These are phyloP conservation scores for Ips nitidus DNA, from an alignment of 1,140 invertebrate genomes.

Conservation along the genomic window DNA sequence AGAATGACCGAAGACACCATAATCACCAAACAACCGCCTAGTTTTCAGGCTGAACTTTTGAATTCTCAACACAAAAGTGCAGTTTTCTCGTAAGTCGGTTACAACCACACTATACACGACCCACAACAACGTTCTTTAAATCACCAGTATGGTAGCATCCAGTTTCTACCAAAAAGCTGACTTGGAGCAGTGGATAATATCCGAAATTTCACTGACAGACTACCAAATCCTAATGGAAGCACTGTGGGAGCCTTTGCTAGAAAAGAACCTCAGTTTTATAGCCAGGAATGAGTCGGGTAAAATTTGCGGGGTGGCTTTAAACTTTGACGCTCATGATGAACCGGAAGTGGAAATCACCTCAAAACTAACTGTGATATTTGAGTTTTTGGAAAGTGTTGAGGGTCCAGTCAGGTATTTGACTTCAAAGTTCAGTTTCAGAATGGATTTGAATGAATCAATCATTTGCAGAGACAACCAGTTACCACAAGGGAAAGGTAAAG, in stretches of 20 bases:
- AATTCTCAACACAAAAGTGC: slow-evolving; percentile 64
- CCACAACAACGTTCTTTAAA: not conserved
- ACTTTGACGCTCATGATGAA: slow-evolving; percentile 78
- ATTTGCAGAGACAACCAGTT: slow-evolving; percentile 50
- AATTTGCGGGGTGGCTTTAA: slow-evolving; percentile 67
- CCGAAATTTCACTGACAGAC: slow-evolving; percentile 63
- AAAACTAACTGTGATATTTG: slow-evolving; percentile 71
- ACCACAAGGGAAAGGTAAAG: slow-evolving; percentile 66
- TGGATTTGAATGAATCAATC: not conserved
- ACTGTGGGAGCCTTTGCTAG: slow-evolving; percentile 67
- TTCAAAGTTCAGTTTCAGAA: slow-evolving; percentile 30
- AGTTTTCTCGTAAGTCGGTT: slow-evolving; percentile 57
- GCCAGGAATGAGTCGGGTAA: slow-evolving; percentile 56
- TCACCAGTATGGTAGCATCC: slow-evolving; percentile 71
- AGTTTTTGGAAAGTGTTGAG: slow-evolving; percentile 77
- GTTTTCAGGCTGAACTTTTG: slow-evolving; percentile 61
- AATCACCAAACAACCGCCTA: slow-evolving; percentile 44
- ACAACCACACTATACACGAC: not conserved
- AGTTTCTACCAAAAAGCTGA: slow-evolving; percentile 85
- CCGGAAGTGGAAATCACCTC: slow-evolving; percentile 69
- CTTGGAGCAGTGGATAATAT: slow-evolving; percentile 73
- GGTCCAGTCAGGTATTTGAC: slow-evolving; percentile 63
- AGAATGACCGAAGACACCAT: slow-evolving; percentile 56
- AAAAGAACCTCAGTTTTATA: slow-evolving; percentile 71
- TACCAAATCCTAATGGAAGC: slow-evolving; percentile 66